Conservation (phyloP, 23 tunicate genomes). For the Oikopleura vanhoeffeni region DNA sequence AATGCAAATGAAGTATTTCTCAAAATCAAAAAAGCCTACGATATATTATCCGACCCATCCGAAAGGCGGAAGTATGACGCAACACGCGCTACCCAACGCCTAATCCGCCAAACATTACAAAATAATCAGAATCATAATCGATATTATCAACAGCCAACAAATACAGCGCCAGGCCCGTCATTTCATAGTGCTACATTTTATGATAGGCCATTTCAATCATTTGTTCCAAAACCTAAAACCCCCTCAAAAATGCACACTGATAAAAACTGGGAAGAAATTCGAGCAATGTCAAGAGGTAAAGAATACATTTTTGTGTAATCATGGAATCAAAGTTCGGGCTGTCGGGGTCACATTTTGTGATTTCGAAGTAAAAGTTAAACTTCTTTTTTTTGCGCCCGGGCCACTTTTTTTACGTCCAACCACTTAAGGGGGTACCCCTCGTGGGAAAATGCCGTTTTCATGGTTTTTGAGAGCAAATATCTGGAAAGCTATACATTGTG, state of each 20-base stretch:
- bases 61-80: background rate
- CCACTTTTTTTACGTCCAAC: too few relatives aligned
- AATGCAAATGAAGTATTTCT: background rate
- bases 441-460: too few relatives aligned
- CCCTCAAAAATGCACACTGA: background rate
- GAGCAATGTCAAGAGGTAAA: background rate
- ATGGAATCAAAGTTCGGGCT: too few relatives aligned
- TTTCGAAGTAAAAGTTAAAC: too few relatives aligned
- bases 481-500: too few relatives aligned
- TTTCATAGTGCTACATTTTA: background rate
- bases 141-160: background rate
- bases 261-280: background rate
- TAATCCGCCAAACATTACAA: background rate
- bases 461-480: too few relatives aligned
- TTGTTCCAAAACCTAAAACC: too few relatives aligned
- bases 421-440: too few relatives aligned
- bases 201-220: background rate
- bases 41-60: background rate
- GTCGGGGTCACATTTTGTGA: too few relatives aligned
- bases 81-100: background rate
- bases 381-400: too few relatives aligned
- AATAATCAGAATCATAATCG: background rate
- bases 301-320: too few relatives aligned
- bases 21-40: conserved; percentile 4
- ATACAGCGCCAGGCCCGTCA: background rate